Conservation (phyloP, 2,113 vertebrate species). For the Petrocephalus microphthalmus region DNA sequence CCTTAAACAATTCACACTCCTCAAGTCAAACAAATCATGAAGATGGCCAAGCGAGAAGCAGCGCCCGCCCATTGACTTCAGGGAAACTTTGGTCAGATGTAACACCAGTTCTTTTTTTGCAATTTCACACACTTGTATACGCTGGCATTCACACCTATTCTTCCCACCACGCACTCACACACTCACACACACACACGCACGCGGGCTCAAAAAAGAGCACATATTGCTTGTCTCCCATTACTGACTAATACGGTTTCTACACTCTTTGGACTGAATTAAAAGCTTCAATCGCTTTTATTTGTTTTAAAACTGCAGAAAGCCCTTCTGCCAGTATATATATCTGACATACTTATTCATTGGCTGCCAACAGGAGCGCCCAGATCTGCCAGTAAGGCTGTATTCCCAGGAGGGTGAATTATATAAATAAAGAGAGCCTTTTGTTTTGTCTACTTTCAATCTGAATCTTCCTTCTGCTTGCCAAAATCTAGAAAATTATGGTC, state of each 20-base stretch:
- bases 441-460: background rate
- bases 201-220: background rate
- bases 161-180: background rate
- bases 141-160: background rate
- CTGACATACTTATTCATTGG: background rate
- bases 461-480: background rate
- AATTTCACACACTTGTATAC: background rate
- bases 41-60: background rate
- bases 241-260: background rate
- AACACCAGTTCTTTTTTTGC: background rate
- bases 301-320: background rate
- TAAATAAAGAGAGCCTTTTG: background rate
- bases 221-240: background rate
- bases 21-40: background rate
- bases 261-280: background rate
- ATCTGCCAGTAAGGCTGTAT: background rate
- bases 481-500: background rate
- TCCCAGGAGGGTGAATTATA: slow-evolving; percentile 5
- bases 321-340: slow-evolving; percentile 6
- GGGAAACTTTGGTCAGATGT: background rate
- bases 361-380: background rate
- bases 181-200: background rate
- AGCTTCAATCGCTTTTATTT: slow-evolving; percentile 4
- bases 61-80: background rate
- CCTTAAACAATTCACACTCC: background rate